Evolutionary conservation across 2,113 vertebrate genomes (phyloP), one percentile per base, ranked within the genome.

Genomic region (Pelecanoides urinatrix): DNA sequence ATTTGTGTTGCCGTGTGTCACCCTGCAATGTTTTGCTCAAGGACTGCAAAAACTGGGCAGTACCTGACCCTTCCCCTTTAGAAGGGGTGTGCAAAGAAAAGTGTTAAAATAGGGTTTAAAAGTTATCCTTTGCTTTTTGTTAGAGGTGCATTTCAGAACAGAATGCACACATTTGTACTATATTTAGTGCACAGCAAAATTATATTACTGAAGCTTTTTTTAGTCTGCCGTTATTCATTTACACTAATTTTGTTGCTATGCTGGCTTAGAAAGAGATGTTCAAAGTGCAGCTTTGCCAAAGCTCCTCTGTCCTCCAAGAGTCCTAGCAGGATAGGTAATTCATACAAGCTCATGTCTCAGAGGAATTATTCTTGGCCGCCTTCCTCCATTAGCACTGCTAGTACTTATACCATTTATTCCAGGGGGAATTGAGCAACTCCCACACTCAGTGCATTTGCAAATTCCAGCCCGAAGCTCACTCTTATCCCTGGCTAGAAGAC

Each of bases 331-430:
- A 50, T 22, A 61, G 79, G 34, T 56, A 87, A 72, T 80, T 92
- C 76, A 75, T 84, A 78, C 42, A 71, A 40, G 29, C 65, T 71
- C 4, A 0, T 61, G 53, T 88, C 86, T 77, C 92, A 38, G 65
- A 71, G 70, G 80, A 72, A 32, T 78, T 50, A 19, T 63, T 85
- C 70, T 76, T 94, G 73, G 61, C 86, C 0, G 23, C 56, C 61
- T 67, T 85, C 74, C 61, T 92, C 95, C 91, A 90, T 95, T 94
- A 96, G 86, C 73, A 30, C 61, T 84, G 66, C 40, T 84, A 50
- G 45, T 63, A 58, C 85, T 95, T 73, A n/a, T 10, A 12, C 42
- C 44, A 2, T 75, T 86, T 71, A 89, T 91, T 94, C 83, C 70
- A 45, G 30, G 62, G 75, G 86, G 79, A 91, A 21, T 2, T 36